phyloP scores from a whole-genome alignment of 2,113 vertebrate species.

The Azemiops feae region DNA sequence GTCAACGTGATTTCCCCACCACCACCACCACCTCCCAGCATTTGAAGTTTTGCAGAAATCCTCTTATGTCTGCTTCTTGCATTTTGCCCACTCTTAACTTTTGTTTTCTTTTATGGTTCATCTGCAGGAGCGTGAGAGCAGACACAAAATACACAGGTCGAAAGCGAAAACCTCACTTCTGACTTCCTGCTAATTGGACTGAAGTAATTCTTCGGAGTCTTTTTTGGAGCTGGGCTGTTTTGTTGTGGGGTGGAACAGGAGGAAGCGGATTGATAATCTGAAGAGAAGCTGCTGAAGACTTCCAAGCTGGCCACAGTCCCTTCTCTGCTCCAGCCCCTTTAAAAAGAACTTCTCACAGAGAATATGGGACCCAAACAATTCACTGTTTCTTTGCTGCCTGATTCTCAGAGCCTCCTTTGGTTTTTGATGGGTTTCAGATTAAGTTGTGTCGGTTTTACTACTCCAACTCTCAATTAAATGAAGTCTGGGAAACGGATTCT shows the following conservation, averaged over 20 bases:
- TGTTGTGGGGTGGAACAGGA: not conserved
- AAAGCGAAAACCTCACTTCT: conserved; percentile 85
- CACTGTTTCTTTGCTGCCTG: not conserved
- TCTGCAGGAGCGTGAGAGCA: conserved; percentile 83
- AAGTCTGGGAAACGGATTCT: not conserved
- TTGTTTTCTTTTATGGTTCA: not conserved
- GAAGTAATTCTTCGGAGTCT: not conserved
- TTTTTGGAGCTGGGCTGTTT: not conserved
- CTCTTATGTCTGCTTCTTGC: not conserved
- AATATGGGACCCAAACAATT: not conserved
- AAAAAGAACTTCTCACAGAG: not conserved
- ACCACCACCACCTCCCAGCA: not conserved
- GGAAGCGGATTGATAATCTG: not conserved
- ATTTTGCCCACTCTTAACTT: not conserved
- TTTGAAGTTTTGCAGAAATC: not conserved
- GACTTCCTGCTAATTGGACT: not conserved
- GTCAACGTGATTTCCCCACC: not conserved
- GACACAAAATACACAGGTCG: conserved; percentile 91
- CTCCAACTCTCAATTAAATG: not conserved
- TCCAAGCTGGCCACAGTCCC: too few relatives aligned
- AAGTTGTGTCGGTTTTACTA: not conserved
- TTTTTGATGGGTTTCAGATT: not conserved
- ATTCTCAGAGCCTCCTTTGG: not conserved
- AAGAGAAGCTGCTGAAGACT: too few relatives aligned
- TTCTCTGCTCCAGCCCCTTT: not conserved